Percentiles rank a stretch among this genome's conserved stretches.
phyloP scores from a whole-genome alignment of 2,113 vertebrate genomes.

The Sinocyclocheilus anshuiensis region DNA sequence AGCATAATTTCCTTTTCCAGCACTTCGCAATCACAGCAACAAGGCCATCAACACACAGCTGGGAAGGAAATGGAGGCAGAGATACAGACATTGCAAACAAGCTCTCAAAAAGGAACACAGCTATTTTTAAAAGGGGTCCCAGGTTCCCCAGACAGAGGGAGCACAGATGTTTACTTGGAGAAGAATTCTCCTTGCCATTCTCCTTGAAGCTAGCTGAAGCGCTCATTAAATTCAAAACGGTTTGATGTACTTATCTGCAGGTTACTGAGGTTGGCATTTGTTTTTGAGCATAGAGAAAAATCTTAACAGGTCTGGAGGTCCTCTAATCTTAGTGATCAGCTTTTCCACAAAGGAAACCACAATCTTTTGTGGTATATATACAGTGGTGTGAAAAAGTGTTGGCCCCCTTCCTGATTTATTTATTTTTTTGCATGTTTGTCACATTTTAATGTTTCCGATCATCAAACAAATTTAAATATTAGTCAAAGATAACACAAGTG shows the following conservation, averaged over 20 bases:
- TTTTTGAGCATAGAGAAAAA: slow-evolving; percentile 8
- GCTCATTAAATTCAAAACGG: slow-evolving; percentile 40
- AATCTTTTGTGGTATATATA: too few relatives aligned
- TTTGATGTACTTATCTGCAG: slow-evolving; percentile 18
- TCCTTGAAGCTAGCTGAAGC: slow-evolving; percentile 27
- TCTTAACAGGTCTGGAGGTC: background rate
- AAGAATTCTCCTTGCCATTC: slow-evolving; percentile 36
- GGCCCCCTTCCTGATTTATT: too few relatives aligned
- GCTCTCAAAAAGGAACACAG: slow-evolving; percentile 27
- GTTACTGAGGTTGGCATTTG: slow-evolving; percentile 19
- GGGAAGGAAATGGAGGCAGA: slow-evolving; percentile 33
- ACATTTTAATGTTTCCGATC: too few relatives aligned
- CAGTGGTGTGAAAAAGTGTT: too few relatives aligned
- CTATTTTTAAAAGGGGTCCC: slow-evolving; percentile 53
- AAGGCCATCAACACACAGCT: slow-evolving; percentile 6
- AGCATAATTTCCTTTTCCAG: slow-evolving; percentile 16
- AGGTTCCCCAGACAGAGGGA: slow-evolving; percentile 39
- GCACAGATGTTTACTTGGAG: slow-evolving; percentile 27
- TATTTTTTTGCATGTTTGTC: too few relatives aligned
- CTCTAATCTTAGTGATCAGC: background rate
- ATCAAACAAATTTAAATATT: too few relatives aligned
- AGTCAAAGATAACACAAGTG: too few relatives aligned
- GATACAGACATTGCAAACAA: slow-evolving; percentile 37
- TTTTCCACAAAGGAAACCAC: background rate
- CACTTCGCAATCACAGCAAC: slow-evolving; percentile 29